Percentiles rank a stretch among this genome's conserved stretches.
Evolutionary conservation across 2,797 vertebrate genomes (phyloP).

Genomic region (Tragopan temminckii): DNA sequence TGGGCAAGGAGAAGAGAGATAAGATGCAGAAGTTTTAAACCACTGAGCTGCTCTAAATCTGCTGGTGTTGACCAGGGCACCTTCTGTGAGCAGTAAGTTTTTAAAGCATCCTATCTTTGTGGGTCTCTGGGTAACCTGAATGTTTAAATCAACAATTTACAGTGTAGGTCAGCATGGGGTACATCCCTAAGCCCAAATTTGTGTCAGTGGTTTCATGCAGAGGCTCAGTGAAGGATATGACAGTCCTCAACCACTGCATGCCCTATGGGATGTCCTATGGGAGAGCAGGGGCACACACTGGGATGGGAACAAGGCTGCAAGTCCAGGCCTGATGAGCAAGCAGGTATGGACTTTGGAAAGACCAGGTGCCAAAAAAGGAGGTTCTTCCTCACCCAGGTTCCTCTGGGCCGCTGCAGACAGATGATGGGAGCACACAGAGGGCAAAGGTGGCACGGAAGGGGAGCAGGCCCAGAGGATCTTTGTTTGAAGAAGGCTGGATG

Average conservation of each 20-base stretch:
- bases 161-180: neutral
- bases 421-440: neutral
- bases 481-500: neutral
- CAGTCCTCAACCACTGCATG: neutral
- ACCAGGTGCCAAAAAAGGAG: neutral
- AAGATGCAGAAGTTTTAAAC: neutral
- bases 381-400: neutral
- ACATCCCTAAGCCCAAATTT: neutral
- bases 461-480: neutral
- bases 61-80: neutral
- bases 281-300: accelerated
- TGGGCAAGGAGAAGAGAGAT: neutral
- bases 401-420: neutral
- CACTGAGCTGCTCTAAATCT: neutral
- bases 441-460: neutral
- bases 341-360: neutral
- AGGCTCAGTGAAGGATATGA: neutral
- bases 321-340: neutral
- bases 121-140: neutral
- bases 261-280: accelerated
- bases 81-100: neutral
- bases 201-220: neutral
- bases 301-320: neutral
- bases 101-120: neutral
- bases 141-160: neutral